A percentile compares a stretch with the other conserved stretches of the same genome.
These are phyloP conservation scores for Lathronympha strigana DNA, from an alignment of 2,888 invertebrate genomes.

Conservation along the genomic window DNA sequence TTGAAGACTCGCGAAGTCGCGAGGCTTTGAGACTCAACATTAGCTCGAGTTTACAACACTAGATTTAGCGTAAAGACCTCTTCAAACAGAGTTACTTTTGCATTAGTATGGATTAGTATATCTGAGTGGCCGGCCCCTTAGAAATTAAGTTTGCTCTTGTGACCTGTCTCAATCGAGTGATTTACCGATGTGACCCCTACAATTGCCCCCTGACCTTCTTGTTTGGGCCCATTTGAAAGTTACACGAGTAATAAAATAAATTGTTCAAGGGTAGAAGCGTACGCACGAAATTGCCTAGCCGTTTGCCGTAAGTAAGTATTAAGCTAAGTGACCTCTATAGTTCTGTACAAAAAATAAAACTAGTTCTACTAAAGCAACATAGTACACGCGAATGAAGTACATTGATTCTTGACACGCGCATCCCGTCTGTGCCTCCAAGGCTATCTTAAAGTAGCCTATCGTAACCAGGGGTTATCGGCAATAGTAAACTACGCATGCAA, in stretches of 20 bases:
- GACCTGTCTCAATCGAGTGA: slow-evolving; percentile 15
- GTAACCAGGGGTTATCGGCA: slow-evolving; percentile 50
- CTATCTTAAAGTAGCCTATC: no score
- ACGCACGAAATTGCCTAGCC: slow-evolving; percentile 17
- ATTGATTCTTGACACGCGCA: slow-evolving; percentile 7
- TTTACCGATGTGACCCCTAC: slow-evolving; percentile 18
- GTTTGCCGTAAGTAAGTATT: slow-evolving; percentile 6
- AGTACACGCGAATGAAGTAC: background rate
- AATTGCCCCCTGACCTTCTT: slow-evolving; percentile 26
- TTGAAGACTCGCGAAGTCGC: no score
- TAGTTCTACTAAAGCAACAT: background rate
- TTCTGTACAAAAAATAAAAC: background rate
- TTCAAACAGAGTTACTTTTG: no score
- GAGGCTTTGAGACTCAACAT: no score
- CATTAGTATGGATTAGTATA: no score
- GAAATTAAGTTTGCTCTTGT: slow-evolving; percentile 8
- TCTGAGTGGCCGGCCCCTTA: no score
- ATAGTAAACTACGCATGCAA: slow-evolving; percentile 53
- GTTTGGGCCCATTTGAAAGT: slow-evolving; percentile 19
- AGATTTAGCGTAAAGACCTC: no score
- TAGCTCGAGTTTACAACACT: no score
- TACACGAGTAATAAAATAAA: slow-evolving; percentile 9
- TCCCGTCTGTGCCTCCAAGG: slow-evolving; percentile 28
- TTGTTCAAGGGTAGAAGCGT: slow-evolving; percentile 31
- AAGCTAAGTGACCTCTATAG: no score